Percentiles rank a stretch among this genome's conserved stretches.
Evolutionary conservation across 2,888 invertebrate species (phyloP).

Genomic region (Heliothis peltigera): DNA sequence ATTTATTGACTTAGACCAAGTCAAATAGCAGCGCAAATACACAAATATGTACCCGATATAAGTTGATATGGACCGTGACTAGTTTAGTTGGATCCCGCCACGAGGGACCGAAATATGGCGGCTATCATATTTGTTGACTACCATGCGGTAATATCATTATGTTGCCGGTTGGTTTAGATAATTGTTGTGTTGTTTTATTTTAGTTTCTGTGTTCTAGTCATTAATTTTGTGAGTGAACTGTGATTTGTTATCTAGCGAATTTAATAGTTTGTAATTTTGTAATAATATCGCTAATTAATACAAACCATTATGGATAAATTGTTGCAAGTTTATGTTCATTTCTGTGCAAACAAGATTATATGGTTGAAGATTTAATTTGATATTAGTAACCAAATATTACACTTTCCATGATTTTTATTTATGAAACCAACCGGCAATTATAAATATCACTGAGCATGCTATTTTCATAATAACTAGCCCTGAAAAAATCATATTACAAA

Average conservation of each 20-base stretch:
- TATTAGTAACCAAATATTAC: no score
- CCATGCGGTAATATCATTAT: constrained; percentile 65
- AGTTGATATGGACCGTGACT: constrained; percentile 43
- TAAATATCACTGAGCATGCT: not conserved
- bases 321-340: no score
- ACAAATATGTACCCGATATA: constrained; percentile 37
- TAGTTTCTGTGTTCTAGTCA: constrained; percentile 31
- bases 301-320: not conserved
- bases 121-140: constrained; percentile 65
- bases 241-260: constrained; percentile 10
- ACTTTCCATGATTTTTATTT: no score
- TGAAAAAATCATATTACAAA: not conserved
- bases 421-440: not conserved
- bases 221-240: constrained; percentile 9
- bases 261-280: not conserved
- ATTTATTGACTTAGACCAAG: constrained; percentile 56
- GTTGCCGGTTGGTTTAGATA: constrained; percentile 53
- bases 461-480: not conserved
- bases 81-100: constrained; percentile 55
- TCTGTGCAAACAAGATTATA: no score
- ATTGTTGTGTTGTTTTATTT: constrained; percentile 53
- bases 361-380: no score
- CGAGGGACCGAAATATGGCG: constrained; percentile 56
- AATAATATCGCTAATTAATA: no score
- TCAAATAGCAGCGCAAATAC: constrained; percentile 47